Base-by-base conservation (phyloP, 1,140 invertebrate genomes). In the Drosophila pseudoobscura region DNA sequence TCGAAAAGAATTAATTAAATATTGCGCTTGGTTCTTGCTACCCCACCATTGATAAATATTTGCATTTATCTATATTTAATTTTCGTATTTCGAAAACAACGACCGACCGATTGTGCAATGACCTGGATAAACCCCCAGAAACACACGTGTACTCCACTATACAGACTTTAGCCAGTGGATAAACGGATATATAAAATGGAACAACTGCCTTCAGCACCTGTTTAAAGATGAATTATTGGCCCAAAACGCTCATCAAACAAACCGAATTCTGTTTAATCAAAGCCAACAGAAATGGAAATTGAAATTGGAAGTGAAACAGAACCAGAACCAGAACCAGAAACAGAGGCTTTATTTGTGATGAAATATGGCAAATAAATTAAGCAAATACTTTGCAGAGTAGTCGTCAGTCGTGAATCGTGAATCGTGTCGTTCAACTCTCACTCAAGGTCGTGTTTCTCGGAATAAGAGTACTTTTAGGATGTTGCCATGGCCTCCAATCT, bases 11-110 rank as follows among this genome's bases (percentile, higher is more conserved):
- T 76, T 75, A 55, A 76, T 77, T 76, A 75, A 75, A 75, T 75
- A 75, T 75, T 65, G 41, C 39, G 44, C 62, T 17, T 24, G 20
- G n/a, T n/a, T 58, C 26, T 26, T 17, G 31, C 11, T 24, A 43
- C 35, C 35, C 9, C 9, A 5, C 44, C 58, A 71, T 71, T 74
- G 70, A 74, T 74, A 74, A 74, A 74, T 57, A 75, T 75, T 75
- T 75, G 60, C 71, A 75, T 75, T 75, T 75, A 73, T 73, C 69
- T 73, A 73, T 73, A 73, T 73, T 73, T 73, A 73, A 73, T 73
- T 72, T 73, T 29, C 66, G 66, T 43, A 52, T 69, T 70, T 70
- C 64, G 64, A 69, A 70, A 70, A 70, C 62, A n/a, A 35, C 26
- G 51, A 26, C 26, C 51, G 65, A 31, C 7, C 20, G 66, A 70